phyloP scores from a whole-genome alignment of 2,113 vertebrate genomes.

The Sphyrna mokarran region DNA sequence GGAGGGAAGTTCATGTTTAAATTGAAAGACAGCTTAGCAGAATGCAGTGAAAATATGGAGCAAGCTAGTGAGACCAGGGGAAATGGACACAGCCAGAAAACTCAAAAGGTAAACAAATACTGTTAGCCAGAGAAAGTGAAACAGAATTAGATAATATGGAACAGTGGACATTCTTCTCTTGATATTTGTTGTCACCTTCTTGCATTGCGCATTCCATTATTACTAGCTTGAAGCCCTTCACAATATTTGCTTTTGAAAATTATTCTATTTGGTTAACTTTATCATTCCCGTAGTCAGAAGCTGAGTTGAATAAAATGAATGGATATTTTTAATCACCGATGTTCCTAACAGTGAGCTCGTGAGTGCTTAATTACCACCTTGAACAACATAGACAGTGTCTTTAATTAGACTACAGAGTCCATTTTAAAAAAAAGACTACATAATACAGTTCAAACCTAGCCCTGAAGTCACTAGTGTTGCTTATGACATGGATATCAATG shows the following conservation, averaged over 20 bases:
- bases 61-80: not conserved
- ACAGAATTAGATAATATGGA: not conserved
- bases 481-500: not conserved
- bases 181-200: not conserved
- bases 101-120: not conserved
- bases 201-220: not conserved
- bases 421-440: not conserved
- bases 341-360: not conserved
- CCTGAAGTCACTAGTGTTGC: not conserved
- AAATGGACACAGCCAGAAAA: not conserved
- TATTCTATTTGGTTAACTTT: not conserved
- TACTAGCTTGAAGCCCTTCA: not conserved
- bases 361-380: not conserved
- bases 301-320: not conserved
- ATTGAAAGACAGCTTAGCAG: not conserved
- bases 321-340: not conserved
- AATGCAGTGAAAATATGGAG: not conserved
- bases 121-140: not conserved
- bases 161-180: not conserved
- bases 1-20: not conserved
- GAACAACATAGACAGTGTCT: not conserved
- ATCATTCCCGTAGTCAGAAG: not conserved
- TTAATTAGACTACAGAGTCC: not conserved
- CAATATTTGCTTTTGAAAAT: not conserved
- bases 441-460: not conserved